phyloP scores from a whole-genome alignment of 23 tunicate genomes.

The Styela clava region DNA sequence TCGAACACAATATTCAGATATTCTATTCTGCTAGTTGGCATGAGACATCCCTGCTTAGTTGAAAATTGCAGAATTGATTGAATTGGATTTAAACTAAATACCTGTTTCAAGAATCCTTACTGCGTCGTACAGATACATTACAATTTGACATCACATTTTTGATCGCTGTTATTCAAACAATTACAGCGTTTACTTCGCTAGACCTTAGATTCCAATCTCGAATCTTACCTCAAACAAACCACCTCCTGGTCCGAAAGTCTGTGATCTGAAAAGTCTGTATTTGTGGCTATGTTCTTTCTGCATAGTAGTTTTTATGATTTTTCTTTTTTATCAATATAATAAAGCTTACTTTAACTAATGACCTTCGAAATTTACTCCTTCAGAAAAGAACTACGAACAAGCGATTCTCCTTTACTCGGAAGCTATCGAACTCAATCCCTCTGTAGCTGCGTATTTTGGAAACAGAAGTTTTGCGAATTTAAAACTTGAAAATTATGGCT shows the following conservation, averaged over 20 bases:
- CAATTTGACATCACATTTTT: too few relatives aligned
- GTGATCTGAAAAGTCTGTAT: not conserved
- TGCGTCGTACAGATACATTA: too few relatives aligned
- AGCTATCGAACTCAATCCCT: slow-evolving; percentile 53
- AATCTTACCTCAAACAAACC: too few relatives aligned
- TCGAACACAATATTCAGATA: too few relatives aligned
- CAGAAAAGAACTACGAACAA: slow-evolving; percentile 81
- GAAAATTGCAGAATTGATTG: too few relatives aligned
- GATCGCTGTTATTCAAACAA: too few relatives aligned
- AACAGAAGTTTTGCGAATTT: slow-evolving; percentile 90
- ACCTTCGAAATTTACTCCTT: too few relatives aligned
- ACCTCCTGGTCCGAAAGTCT: not conserved
- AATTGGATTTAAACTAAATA: too few relatives aligned
- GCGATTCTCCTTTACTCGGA: slow-evolving; percentile 61
- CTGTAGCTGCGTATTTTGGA: slow-evolving; percentile 72
- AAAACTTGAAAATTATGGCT: slow-evolving; percentile 77
- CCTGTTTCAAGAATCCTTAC: too few relatives aligned
- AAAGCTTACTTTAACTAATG: too few relatives aligned
- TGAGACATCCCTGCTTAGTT: too few relatives aligned
- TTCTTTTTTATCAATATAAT: not conserved
- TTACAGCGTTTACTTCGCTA: not conserved
- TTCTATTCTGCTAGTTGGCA: too few relatives aligned
- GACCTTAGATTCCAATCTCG: not conserved
- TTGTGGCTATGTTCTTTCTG: not conserved
- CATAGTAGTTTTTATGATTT: not conserved